Evolutionary conservation across 2,113 vertebrate genomes (phyloP).

Genomic region (Solea senegalensis): DNA sequence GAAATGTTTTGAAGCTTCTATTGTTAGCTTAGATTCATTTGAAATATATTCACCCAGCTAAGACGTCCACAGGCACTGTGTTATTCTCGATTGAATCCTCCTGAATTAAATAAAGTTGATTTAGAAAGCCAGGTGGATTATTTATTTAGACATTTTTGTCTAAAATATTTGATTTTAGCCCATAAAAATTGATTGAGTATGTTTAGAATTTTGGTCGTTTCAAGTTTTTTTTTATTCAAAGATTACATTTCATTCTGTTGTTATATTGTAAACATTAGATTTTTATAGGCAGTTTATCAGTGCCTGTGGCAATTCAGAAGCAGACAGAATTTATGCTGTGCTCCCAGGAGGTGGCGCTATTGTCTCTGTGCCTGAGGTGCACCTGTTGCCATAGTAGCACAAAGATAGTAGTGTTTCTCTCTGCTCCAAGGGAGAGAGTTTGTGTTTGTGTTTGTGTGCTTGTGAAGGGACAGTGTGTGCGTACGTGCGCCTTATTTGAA

Average conservation of each 20-base stretch:
- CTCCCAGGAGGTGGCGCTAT: constrained; percentile 67
- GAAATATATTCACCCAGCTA: neutral
- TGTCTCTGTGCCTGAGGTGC: constrained; percentile 64
- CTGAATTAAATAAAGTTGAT: neutral
- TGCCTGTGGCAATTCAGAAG: neutral
- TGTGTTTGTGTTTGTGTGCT: constrained; percentile 44
- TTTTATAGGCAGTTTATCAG: too few relatives aligned
- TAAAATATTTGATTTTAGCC: too few relatives aligned
- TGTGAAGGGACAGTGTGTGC: constrained; percentile 41
- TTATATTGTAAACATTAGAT: too few relatives aligned
- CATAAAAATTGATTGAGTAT: too few relatives aligned
- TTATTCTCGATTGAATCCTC: neutral
- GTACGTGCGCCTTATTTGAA: constrained; percentile 53
- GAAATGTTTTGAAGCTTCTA: neutral
- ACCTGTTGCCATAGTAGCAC: constrained; percentile 84
- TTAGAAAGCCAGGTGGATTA: too few relatives aligned
- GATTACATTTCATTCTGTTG: too few relatives aligned
- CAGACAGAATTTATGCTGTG: constrained; percentile 13
- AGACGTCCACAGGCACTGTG: neutral
- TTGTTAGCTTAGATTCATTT: constrained; percentile 10
- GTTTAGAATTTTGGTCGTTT: too few relatives aligned
- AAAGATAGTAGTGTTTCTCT: constrained; percentile 72
- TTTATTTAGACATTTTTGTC: too few relatives aligned
- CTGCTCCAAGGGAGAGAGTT: constrained; percentile 42
- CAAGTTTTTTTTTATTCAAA: too few relatives aligned